Percentiles rank a stretch among this genome's conserved stretches.
These are phyloP conservation scores for Ophion slaviceki DNA, from an alignment of 2,888 invertebrate genomes.

Conservation along the genomic window DNA sequence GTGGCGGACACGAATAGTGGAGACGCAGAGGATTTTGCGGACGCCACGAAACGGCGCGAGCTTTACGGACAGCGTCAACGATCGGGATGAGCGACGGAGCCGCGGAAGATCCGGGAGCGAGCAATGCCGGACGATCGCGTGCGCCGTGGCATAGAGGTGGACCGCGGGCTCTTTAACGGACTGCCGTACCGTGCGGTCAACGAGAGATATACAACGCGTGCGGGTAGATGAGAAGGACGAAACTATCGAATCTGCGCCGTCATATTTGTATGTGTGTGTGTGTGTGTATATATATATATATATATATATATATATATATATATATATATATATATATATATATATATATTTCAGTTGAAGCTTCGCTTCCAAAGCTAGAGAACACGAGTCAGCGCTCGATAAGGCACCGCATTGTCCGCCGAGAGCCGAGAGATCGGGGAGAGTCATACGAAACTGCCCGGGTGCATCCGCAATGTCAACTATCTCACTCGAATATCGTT, in stretches of 20 bases:
- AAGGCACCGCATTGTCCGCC: slow-evolving; percentile 61
- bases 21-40: slow-evolving; percentile 57
- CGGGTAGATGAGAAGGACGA: slow-evolving; percentile 48
- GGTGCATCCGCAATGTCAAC: slow-evolving; percentile 39
- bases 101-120: slow-evolving; percentile 18
- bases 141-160: slow-evolving; percentile 5
- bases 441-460: slow-evolving; percentile 37
- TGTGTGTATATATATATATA: too few relatives aligned
- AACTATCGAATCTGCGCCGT: slow-evolving; percentile 55
- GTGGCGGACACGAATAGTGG: slow-evolving; percentile 28
- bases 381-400: slow-evolving; percentile 55
- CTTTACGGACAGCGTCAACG: too few relatives aligned
- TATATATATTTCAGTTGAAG: neutral
- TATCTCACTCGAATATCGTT: slow-evolving; percentile 46
- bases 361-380: slow-evolving; percentile 56
- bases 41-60: too few relatives aligned
- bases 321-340: too few relatives aligned
- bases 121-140: slow-evolving; percentile 35
- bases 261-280: neutral
- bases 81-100: neutral
- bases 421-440: slow-evolving; percentile 49
- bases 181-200: slow-evolving; percentile 16
- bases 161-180: slow-evolving; percentile 29
- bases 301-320: too few relatives aligned
- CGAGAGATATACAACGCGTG: neutral